phyloP scores from a whole-genome alignment of 1,140 invertebrate genomes.

The Drosophila orosa region DNA sequence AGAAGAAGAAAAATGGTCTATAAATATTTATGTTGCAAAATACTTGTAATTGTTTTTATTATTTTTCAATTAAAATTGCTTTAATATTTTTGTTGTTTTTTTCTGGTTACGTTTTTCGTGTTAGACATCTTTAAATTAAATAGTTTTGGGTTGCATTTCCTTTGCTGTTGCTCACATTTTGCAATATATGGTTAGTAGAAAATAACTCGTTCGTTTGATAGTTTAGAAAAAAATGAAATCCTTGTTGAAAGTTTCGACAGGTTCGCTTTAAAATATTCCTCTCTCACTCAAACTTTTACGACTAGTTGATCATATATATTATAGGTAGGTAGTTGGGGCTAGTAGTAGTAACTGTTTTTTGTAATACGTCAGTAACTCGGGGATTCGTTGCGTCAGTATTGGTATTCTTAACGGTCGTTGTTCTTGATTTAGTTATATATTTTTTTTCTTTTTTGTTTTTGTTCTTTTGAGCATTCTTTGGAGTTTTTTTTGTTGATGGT shows the following conservation, averaged over 20 bases:
- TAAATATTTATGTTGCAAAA: slow-evolving; percentile 81
- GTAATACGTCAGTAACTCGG: slow-evolving; percentile 67
- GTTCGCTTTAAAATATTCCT: slow-evolving; percentile 63
- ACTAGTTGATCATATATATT: slow-evolving; percentile 66
- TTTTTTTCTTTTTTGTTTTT: slow-evolving; percentile 33
- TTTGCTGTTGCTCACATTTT: slow-evolving; percentile 61
- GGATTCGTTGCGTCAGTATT: slow-evolving; percentile 61
- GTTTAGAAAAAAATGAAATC: slow-evolving; percentile 54
- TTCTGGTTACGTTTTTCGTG: slow-evolving; percentile 49
- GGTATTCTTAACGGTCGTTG: slow-evolving; percentile 39
- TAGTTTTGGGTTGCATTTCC: slow-evolving; percentile 46
- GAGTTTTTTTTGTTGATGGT: slow-evolving; percentile 70
- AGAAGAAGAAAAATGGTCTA: slow-evolving; percentile 73
- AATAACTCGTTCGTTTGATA: slow-evolving; percentile 71
- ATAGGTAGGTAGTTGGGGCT: slow-evolving; percentile 43
- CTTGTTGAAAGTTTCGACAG: slow-evolving; percentile 44
- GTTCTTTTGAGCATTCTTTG: slow-evolving; percentile 75
- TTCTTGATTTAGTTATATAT: slow-evolving; percentile 30
- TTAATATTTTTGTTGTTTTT: slow-evolving; percentile 35
- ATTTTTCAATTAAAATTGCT: slow-evolving; percentile 68
- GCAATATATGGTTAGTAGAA: slow-evolving; percentile 68
- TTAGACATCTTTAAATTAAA: slow-evolving; percentile 67
- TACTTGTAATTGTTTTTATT: slow-evolving; percentile 79
- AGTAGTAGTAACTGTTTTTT: slow-evolving; percentile 51
- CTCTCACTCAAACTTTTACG: slow-evolving; percentile 73